A percentile compares a stretch with the other conserved stretches of the same genome.
Evolutionary conservation across 2,797 vertebrate species (phyloP).

Genomic region (Adelosebastes latens): DNA sequence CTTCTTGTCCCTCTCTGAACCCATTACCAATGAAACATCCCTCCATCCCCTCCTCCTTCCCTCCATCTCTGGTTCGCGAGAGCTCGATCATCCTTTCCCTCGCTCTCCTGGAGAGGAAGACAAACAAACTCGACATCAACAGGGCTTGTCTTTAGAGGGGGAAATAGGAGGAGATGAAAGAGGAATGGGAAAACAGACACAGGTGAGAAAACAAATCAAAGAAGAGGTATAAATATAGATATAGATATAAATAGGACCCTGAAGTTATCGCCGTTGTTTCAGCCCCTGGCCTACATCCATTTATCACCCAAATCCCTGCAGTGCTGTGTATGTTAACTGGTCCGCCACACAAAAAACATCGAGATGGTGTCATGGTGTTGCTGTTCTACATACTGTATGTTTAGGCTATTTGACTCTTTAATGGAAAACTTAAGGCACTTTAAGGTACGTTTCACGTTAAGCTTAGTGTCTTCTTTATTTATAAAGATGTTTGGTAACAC

Average conservation of each 20-base stretch:
- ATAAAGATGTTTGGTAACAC: no score
- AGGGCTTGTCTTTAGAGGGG: neutral
- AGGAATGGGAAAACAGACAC: neutral
- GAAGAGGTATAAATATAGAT: neutral
- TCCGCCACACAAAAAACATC: neutral
- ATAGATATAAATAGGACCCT: neutral
- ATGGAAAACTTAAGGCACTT: neutral
- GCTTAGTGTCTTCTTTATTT: no score
- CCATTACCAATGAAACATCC: slow-evolving; percentile 69
- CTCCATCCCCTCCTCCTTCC: slow-evolving; percentile 67
- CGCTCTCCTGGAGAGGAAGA: slow-evolving; percentile 82
- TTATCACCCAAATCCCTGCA: neutral
- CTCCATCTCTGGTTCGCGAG: slow-evolving; percentile 68
- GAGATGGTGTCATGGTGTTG: neutral
- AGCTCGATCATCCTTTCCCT: slow-evolving; percentile 88
- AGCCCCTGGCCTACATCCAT: no score
- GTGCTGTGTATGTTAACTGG: neutral
- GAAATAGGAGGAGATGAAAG: neutral
- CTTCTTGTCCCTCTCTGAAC: slow-evolving; percentile 49
- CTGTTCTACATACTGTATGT: neutral
- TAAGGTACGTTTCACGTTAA: accelerated
- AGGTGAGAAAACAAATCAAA: slow-evolving; percentile 10
- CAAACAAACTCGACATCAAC: slow-evolving; percentile 19
- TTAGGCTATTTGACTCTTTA: neutral
- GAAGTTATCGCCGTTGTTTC: neutral